phyloP scores from a whole-genome alignment of 2,113 vertebrate genomes.

The Stigmatopora argus region DNA sequence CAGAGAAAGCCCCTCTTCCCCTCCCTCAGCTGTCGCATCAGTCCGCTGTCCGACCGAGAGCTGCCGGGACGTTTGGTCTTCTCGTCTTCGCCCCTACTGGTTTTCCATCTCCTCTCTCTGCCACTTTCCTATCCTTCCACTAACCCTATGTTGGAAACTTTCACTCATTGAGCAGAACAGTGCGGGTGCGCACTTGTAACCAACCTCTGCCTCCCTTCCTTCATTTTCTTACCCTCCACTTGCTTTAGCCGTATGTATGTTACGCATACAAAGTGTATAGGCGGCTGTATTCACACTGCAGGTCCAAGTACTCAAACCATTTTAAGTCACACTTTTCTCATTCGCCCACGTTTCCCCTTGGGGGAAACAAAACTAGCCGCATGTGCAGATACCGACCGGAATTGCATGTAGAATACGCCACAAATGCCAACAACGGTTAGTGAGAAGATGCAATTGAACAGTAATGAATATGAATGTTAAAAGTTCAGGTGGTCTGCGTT shows the following conservation, averaged over 20 bases:
- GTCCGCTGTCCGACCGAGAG: conserved; percentile 44
- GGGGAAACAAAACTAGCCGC: background rate
- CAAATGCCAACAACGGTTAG: background rate
- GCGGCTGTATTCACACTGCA: background rate
- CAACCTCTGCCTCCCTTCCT: conserved; percentile 18
- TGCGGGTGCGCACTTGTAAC: conserved; percentile 7
- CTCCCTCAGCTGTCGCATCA: conserved; percentile 49
- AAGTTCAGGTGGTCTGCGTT: too few relatives aligned
- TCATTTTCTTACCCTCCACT: background rate
- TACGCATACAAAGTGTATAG: background rate
- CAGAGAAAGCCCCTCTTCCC: conserved; percentile 51
- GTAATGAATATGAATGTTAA: background rate
- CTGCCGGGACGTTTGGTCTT: conserved; percentile 66
- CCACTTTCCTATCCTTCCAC: conserved; percentile 23
- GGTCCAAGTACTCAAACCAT: background rate
- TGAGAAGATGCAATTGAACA: background rate
- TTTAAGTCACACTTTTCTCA: background rate
- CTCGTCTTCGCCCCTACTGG: conserved; percentile 30
- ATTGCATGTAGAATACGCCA: background rate
- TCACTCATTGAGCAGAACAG: conserved; percentile 11
- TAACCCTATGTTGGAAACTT: conserved; percentile 41
- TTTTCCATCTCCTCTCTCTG: conserved; percentile 9
- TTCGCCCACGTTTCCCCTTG: background rate
- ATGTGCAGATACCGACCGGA: background rate
- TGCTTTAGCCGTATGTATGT: background rate